phyloP scores from a whole-genome alignment of 2,113 vertebrate species.

The Prolemur simus region DNA sequence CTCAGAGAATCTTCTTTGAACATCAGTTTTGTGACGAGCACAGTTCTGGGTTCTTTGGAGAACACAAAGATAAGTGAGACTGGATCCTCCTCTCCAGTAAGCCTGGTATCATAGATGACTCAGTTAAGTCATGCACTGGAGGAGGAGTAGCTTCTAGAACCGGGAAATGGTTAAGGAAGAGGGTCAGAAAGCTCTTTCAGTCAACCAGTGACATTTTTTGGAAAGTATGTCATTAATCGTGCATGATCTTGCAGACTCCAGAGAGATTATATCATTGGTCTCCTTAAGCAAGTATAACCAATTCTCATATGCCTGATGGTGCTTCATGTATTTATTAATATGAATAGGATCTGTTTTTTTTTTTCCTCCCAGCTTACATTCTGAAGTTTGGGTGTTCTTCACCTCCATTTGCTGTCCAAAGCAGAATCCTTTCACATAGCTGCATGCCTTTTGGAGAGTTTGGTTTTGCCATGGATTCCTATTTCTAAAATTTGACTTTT shows the following conservation, averaged over 20 bases:
- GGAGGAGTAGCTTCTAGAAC: background rate
- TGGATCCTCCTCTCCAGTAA: background rate
- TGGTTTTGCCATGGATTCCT: background rate
- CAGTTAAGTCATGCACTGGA: background rate
- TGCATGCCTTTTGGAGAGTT: background rate
- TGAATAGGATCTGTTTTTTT: background rate
- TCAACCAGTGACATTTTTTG: background rate
- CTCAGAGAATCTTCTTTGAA: background rate
- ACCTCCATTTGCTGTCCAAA: background rate
- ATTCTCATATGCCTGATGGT: background rate
- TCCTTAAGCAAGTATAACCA: background rate
- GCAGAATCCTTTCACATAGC: background rate
- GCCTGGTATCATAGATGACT: background rate
- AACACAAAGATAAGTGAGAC: background rate
- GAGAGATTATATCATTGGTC: background rate
- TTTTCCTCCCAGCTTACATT: background rate
- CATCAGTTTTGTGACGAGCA: background rate
- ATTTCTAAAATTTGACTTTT: background rate
- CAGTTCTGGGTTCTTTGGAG: background rate
- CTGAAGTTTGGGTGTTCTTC: background rate
- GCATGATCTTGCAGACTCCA: background rate
- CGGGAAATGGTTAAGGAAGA: background rate
- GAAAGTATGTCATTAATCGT: background rate
- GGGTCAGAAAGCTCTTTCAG: background rate
- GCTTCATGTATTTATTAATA: background rate